Conservation (phyloP, 2,797 vertebrate genomes). For the Phylloscopus collybita region DNA sequence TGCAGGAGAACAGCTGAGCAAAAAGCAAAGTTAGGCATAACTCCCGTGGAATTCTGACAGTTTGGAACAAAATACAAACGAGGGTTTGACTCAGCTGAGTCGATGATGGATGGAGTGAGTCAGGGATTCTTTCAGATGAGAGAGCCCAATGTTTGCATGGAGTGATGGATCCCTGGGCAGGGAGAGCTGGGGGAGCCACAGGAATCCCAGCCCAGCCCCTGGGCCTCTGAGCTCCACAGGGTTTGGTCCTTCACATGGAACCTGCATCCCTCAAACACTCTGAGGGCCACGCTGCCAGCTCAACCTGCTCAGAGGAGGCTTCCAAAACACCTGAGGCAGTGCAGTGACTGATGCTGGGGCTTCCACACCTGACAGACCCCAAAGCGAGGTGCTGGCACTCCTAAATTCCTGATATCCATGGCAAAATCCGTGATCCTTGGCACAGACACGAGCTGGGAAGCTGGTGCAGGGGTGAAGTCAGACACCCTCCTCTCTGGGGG, state of each 20-base stretch:
- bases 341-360: not conserved
- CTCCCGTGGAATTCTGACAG: not conserved
- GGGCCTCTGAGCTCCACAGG: not conserved
- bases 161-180: rapidly evolving
- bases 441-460: not conserved
- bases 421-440: not conserved
- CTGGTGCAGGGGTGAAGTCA: not conserved
- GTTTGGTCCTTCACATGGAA: not conserved
- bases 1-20: not conserved
- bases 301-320: rapidly evolving
- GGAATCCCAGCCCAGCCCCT: not conserved
- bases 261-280: not conserved
- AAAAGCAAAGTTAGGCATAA: not conserved
- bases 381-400: not conserved
- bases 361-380: not conserved
- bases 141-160: not conserved
- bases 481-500: not conserved
- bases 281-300: not conserved
- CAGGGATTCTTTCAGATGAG: not conserved
- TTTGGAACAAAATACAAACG: not conserved
- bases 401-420: not conserved
- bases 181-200: not conserved
- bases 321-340: not conserved
- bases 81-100: not conserved
- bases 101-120: not conserved